Conservation (phyloP, 2,113 vertebrate species). For the Hydrochoerus hydrochaeris region DNA sequence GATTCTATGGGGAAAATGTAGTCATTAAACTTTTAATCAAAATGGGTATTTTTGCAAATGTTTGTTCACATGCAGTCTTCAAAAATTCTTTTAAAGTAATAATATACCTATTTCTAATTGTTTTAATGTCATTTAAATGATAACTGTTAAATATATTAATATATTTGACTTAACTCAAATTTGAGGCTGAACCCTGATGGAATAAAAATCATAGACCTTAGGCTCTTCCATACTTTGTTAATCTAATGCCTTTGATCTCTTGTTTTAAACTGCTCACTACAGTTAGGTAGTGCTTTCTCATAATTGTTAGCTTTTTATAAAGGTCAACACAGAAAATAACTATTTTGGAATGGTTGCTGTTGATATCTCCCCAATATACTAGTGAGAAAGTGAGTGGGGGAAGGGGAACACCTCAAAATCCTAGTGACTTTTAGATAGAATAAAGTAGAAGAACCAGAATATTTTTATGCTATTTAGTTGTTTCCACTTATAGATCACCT, state of each 20-base stretch:
- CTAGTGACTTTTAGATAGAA: background rate
- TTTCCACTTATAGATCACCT: background rate
- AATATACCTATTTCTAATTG: background rate
- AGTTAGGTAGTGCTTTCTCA: background rate
- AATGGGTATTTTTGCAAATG: background rate
- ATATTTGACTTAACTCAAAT: background rate
- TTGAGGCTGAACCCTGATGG: background rate
- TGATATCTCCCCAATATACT: background rate
- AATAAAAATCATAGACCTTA: background rate
- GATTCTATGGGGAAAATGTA: background rate
- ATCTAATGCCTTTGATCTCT: background rate
- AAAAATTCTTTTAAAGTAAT: conserved; percentile 41
- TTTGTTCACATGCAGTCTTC: background rate
- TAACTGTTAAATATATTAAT: conserved; percentile 1
- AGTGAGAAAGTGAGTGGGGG: background rate
- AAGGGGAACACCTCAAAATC: background rate
- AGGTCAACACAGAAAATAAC: background rate
- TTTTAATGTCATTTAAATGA: background rate
- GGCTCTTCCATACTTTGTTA: background rate
- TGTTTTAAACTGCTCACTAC: background rate
- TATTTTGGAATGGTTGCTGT: background rate
- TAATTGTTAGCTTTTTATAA: background rate
- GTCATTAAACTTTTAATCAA: conserved; percentile 39
- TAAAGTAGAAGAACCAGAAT: background rate
- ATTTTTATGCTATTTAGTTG: background rate